Base-by-base conservation (phyloP, 2,113 vertebrate genomes). In the Stomatorhinus ivindoensis region DNA sequence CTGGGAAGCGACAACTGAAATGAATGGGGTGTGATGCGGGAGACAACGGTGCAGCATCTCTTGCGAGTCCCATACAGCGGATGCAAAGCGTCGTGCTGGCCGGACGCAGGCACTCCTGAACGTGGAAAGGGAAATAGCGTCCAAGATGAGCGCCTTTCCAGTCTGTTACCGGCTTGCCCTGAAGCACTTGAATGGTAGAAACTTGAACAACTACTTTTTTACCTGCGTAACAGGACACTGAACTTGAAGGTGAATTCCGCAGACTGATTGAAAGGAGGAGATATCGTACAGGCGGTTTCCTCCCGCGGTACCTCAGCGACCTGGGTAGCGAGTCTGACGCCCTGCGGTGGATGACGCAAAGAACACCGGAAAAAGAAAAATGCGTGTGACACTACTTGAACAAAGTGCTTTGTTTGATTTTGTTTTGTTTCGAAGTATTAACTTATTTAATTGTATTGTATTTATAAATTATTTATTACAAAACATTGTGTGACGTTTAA, bases 1-100 rank as follows among this genome's bases (percentile, higher is more conserved):
- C 93, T 95, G 91, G 95, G 95, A 47, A 91, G 90, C 39, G 95
- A 95, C 48, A 94, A 93, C 80, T 95, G 13, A 94, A 89, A 0
- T 7, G 35, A 91, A 27, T 65, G 73, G 1, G 44, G 73, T 1
- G 51, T 7, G 61, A 15, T 27, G 19, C 19, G 24, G 1, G 48
- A 47, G 19, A 50, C 46, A 65, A n/a, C 7, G 82, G 46, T 82
- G 86, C 24, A 65, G 48, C 44, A 76, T 19, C 86, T 35, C 69
- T 11, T 21, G 15, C 15, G 1, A 50, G 24, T 0, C 21, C n/a
- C 82, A 13, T 44, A 48, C 5, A 27, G 47, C 42, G 5, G 10
- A 39, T 8, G 7, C 61, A 24, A 46, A 39, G 84, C 17, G 83
- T 15, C 47, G 61, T 31, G 27, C 48, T 82, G 88, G 76, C 31